Base-by-base conservation (phyloP, 2,888 invertebrate species). In the Pammene aurita region DNA sequence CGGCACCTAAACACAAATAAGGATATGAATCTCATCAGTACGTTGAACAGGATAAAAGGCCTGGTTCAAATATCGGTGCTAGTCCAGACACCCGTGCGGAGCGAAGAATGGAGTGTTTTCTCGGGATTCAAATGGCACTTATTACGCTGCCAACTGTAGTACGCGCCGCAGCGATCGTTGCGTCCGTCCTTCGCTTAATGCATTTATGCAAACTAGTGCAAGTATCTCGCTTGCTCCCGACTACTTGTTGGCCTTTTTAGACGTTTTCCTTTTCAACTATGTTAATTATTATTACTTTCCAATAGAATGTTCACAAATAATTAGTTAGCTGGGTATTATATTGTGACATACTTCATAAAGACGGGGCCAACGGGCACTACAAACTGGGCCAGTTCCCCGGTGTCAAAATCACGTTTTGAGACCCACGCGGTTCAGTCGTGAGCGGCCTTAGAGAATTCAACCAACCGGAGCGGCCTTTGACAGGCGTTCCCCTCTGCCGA, bases 201-300 rank as follows among this genome's bases (percentile, higher is more conserved):
- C 83, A 84, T 84, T 86, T 86, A 87, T 86, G 85, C 85, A 84
- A 85, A 86, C 82, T 78, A 78, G 80, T 80, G 81, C 79, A 82
- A 83, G 83, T 83, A 84, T 82, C 82, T 82, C 84, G 78, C 81
- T 78, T 77, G 79, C 79, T 77, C 68, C 74, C 78, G 70, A 73
- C 74, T 76, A 74, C 75, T 79, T 68, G 63, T 63, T 63, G 63
- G 57, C 26, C 78, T 75, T 79, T 80, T 77, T 80, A 76, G 76
- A 68, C 52, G 68, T 64, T 58, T 68, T 68, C 63, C 55, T 63
- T 44, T 64, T 63, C 57, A 63, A 46, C 57, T 57, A 68, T 68
- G 63, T 57, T 50, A 68, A 63, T 64, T 57, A 68, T 64, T 63
- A 57, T 58, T 64, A 52, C 68, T 57, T 68, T 68, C 57, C 57